Conservation (phyloP, 2,888 invertebrate genomes). For the Pristionchus fissidentatus region DNA sequence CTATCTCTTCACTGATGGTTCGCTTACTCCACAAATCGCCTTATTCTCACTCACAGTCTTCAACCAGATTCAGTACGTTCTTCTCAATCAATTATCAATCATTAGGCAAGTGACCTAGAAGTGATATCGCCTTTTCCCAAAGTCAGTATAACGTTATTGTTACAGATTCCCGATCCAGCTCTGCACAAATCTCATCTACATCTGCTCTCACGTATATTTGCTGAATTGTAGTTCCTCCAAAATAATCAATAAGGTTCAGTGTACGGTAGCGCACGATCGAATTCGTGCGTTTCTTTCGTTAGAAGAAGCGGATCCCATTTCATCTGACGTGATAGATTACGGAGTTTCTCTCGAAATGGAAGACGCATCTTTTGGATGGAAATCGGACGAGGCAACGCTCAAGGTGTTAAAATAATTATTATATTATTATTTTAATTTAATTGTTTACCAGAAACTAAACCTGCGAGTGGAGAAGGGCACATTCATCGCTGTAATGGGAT, state of each 20-base stretch:
- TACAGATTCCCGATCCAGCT: constrained; percentile 54
- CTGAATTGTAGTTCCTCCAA: constrained; percentile 50
- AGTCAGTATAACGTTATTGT: neutral
- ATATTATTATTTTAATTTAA: neutral
- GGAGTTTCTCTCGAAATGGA: neutral
- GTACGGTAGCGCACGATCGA: constrained; percentile 61
- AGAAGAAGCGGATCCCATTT: neutral
- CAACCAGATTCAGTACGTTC: constrained; percentile 54
- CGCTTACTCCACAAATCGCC: constrained; percentile 81
- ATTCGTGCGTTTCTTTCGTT: neutral
- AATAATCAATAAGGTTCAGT: constrained; percentile 54
- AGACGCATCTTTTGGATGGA: too few species aligned
- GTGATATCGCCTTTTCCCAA: neutral
- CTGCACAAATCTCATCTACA: neutral
- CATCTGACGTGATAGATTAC: neutral
- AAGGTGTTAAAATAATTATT: neutral
- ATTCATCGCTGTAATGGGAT: constrained; percentile 71
- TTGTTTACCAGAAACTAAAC: neutral
- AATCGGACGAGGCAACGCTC: neutral
- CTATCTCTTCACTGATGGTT: constrained; percentile 82
- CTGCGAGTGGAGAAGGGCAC: constrained; percentile 48
- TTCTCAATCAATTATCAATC: too few species aligned
- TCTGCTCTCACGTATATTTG: constrained; percentile 58
- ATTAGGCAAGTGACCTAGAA: too few species aligned
- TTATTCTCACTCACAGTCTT: constrained; percentile 70